Evolutionary conservation across 2,888 invertebrate species (phyloP), one percentile per base, ranked within the genome.

Genomic region (Chloroclystis v-ata): DNA sequence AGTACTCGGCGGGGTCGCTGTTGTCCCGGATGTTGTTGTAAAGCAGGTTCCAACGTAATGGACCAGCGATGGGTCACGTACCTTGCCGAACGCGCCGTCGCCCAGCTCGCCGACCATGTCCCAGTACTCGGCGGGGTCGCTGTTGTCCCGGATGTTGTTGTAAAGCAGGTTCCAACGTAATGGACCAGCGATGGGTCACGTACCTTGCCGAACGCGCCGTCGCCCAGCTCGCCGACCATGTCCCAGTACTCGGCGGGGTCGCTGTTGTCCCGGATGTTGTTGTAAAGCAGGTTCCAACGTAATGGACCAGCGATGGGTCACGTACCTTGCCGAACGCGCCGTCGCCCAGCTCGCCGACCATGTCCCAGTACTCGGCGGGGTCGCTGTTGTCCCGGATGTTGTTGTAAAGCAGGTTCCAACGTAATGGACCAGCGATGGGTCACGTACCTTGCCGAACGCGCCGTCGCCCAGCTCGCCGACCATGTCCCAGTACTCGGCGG

Each of bases 401-500:
- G 85, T 97, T 96, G 79, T 96, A 94, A 72, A 94, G 96, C 54
- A 95, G 86, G 89, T 95, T 95, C 82, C n/a, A n/a, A n/a, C n/a
- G n/a, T n/a, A n/a, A n/a, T n/a, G n/a, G n/a, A n/a, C n/a, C n/a
- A n/a, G n/a, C n/a, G n/a, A n/a, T n/a, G 10, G 1, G 28, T 2
- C 4, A 10, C 8, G 4, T 30, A 69, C 75, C 72, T 75, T 75
- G 28, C 99, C 99, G 77, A 99, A 99, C 38, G 99, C 99, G 59
- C 99, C 99, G 83, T 99, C 99, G 38, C 99, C 99, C 53, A 99
- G 90, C 89, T 99, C 99, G n/a, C n/a, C n/a, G n/a, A n/a, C n/a
- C n/a, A n/a, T n/a, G n/a, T n/a, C n/a, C n/a, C n/a, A n/a, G n/a
- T n/a, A n/a, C n/a, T n/a, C n/a, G n/a, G n/a, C n/a, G n/a, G n/a